Evolutionary conservation across 1,140 invertebrate genomes (phyloP), one percentile per base, ranked within the genome.

Genomic region (Leptoteleia sp.): DNA sequence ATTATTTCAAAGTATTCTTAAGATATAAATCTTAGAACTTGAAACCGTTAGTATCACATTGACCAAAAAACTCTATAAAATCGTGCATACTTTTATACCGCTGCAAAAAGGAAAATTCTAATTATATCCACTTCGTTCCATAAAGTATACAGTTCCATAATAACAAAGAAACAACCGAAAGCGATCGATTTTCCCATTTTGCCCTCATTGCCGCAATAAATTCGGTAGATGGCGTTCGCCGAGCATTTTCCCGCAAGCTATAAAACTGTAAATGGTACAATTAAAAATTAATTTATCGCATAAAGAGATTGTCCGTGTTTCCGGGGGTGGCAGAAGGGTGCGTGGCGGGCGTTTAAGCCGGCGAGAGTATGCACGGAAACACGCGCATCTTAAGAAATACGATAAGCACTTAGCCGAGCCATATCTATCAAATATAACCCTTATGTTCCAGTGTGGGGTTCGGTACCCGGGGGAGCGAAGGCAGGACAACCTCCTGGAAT

Each of bases 401-500:
- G 87, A 89, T 89, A 87, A 89, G 87, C 88, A 89, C 88, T 88
- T 89, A 87, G 84, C 79, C 78, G 55, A 72, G 80, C 80, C 80
- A 76, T 88, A 89, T 89, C 86, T 87, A 88, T 88, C 87, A 88
- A 89, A 87, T 85, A 88, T 88, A 89, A 88, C 85, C 85, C 87
- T 89, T 88, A 88, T 87, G 80, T 73, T 83, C 31, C 50, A 79
- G 82, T 75, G 70, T 82, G 72, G 68, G 82, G 78, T 78, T 59
- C 65, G 73, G 48, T 75, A 84, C 85, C 71, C 86, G 47, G 70
- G 85, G 82, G 85, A 81, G 57, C 62, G 73, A 72, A 78, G 79
- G 81, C 84, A 88, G 85, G 82, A 87, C 86, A 86, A 85, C 81
- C 84, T 83, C 59, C 59, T 80, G 82, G 84, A 89, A 89, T 89